phyloP scores from a whole-genome alignment of 2,888 invertebrate genomes.

The Tribolium freemani region DNA sequence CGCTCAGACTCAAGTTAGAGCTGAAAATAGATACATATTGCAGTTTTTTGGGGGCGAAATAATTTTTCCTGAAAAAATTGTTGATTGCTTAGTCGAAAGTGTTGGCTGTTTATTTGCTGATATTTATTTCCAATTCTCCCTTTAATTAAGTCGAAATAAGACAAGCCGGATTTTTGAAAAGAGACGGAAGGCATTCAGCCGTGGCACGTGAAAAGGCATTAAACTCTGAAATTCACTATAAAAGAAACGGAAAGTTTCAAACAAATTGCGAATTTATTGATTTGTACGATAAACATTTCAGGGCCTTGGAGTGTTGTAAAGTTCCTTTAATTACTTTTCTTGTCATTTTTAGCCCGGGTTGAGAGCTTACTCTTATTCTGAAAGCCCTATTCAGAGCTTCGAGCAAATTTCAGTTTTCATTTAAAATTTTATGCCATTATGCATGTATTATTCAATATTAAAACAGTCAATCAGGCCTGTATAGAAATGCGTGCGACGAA shows the following conservation, averaged over 20 bases:
- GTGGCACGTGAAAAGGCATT: background rate
- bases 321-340: constrained; percentile 35
- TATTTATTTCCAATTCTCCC: background rate
- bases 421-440: constrained; percentile 53
- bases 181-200: background rate
- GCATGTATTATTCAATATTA: constrained; percentile 58
- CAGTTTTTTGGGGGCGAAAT: no score
- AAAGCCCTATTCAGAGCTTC: constrained; percentile 30
- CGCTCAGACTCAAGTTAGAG: no score
- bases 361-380: constrained; percentile 29
- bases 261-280: constrained; percentile 27
- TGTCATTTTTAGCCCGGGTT: constrained; percentile 23
- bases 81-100: no score
- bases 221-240: background rate
- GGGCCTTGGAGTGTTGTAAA: constrained; percentile 25
- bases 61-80: no score
- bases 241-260: constrained; percentile 25
- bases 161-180: background rate
- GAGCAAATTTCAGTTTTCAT: constrained; percentile 51
- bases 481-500: constrained; percentile 60
- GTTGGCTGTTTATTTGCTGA: background rate
- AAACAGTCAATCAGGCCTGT: constrained; percentile 60
- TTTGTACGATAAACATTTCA: constrained; percentile 30
- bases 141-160: background rate
- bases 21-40: no score